phyloP scores from a whole-genome alignment of 2,888 invertebrate genomes.

The Andrena hattorfiana region DNA sequence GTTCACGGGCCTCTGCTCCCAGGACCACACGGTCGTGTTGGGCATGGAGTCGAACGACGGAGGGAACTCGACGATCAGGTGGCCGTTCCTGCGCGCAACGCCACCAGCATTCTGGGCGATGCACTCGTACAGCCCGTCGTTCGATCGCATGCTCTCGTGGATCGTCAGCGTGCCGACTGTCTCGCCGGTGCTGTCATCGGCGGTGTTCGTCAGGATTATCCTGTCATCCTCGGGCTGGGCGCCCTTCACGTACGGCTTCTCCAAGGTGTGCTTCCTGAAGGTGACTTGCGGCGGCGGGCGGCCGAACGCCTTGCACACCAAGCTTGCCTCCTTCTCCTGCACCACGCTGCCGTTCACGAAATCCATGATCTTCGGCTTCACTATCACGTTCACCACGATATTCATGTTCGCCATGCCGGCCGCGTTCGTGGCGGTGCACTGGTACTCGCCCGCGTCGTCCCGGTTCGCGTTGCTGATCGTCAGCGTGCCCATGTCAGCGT shows the following conservation, averaged over 20 bases:
- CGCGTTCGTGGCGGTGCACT: conserved; percentile 92
- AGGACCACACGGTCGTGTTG: conserved; percentile 92
- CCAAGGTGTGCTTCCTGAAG: conserved; percentile 91
- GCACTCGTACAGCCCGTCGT: conserved; percentile 96
- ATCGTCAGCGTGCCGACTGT: conserved; percentile 90
- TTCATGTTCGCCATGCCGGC: conserved; percentile 91
- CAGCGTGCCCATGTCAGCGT: conserved; percentile 90
- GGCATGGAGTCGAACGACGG: conserved; percentile 92
- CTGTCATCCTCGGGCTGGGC: conserved; percentile 89
- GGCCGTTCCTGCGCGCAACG: conserved; percentile 91
- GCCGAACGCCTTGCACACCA: conserved; percentile 92
- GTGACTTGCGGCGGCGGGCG: conserved; percentile 92
- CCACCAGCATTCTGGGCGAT: conserved; percentile 93
- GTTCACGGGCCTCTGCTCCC: conserved; percentile 93
- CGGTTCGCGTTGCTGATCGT: conserved; percentile 91
- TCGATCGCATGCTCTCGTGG: conserved; percentile 86
- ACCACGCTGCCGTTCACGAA: conserved; percentile 90
- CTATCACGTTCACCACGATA: conserved; percentile 89
- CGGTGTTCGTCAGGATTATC: conserved; percentile 88
- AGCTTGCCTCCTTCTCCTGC: conserved; percentile 87
- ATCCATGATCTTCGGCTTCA: conserved; percentile 93
- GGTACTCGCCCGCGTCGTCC: conserved; percentile 92
- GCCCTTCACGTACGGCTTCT: conserved; percentile 89
- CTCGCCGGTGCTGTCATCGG: conserved; percentile 87
- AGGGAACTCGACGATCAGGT: conserved; percentile 92